Base-by-base conservation (phyloP, 1,140 invertebrate species). In the Tyrophagus putrescentiae region DNA sequence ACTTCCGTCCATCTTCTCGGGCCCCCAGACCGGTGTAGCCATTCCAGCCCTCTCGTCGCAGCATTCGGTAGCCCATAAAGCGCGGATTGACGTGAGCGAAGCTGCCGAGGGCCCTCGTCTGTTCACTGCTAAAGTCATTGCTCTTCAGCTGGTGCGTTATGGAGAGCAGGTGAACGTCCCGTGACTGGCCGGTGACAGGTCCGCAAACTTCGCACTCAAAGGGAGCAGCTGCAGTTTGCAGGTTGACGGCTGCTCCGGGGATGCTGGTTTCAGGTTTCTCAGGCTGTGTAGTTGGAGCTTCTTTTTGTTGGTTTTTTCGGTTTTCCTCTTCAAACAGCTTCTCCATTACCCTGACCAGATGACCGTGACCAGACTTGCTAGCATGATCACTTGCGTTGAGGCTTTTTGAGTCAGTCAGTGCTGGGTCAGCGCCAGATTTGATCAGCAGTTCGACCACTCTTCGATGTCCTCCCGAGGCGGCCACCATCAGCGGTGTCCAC, bases 71-170 rank as follows among this genome's bases (percentile, higher is more conserved):
- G 28, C 52, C 52, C n/a, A 34, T 54, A 25, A 9, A 13, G 3
- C 11, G 27, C 27, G n/a, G 52, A 25, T 54, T 31, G 2, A 54
- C 9, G 25, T 54, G 52, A 1, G 27, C 27, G 39, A 34, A 54
- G 45, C 31, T 48, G 7, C 45, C 45, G 21, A 18, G 7, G 13
- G 7, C 13, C 13, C 45, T 13, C 21, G 45, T 18, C 31, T 48
- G 7, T 21, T 48, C 45, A 48, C 7, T 48, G 31, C 18, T 48
- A 6, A 18, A 48, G 13, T 48, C 21, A 7, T 29, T 21, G 31
- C 18, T 48, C 45, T 48, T 48, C 7, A 48, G 18, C 31, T 48
- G 45, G 31, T 48, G 45, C 13, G 45, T 48, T 13, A 48, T 48
- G 18, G 45, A 7, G 7, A 18, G 18, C 7, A 25, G 21, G 18